Percentiles rank a stretch among this genome's conserved stretches.
Conservation (phyloP, 2,113 vertebrate species). For the Ceratotherium simum region DNA sequence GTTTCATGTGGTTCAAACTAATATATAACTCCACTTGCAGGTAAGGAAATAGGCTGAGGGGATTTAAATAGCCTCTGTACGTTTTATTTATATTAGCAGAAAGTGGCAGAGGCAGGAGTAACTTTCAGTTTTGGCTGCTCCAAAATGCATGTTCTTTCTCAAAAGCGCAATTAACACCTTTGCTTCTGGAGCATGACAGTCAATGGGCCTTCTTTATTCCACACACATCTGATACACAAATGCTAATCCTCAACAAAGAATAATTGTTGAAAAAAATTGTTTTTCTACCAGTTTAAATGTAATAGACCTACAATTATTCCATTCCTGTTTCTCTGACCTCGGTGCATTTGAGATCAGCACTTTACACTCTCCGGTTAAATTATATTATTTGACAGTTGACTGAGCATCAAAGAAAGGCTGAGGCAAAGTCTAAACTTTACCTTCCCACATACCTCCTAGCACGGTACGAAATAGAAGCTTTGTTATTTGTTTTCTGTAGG, state of each 20-base stretch:
- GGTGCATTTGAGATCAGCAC: background rate
- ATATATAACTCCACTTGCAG: background rate
- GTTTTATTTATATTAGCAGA: background rate
- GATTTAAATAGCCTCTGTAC: background rate
- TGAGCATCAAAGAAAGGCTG: constrained; percentile 11
- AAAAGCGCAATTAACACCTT: constrained; percentile 13
- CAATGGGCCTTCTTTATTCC: background rate
- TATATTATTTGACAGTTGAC: constrained; percentile 43
- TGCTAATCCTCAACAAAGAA: background rate
- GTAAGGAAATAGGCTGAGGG: background rate
- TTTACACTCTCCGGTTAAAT: background rate
- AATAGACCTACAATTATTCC: background rate
- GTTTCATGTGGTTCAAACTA: background rate
- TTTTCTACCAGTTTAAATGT: background rate
- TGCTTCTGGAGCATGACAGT: background rate
- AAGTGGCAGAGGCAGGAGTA: background rate
- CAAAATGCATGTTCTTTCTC: background rate
- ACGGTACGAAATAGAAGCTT: background rate
- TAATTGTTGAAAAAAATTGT: background rate
- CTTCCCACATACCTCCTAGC: background rate
- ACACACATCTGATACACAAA: background rate
- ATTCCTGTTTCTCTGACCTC: background rate
- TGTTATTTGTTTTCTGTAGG: constrained; percentile 37
- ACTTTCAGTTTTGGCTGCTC: background rate
- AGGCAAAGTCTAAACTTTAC: constrained; percentile 29